Evolutionary conservation across 2,113 vertebrate genomes (phyloP).

Genomic region (Muscicapa adusta): DNA sequence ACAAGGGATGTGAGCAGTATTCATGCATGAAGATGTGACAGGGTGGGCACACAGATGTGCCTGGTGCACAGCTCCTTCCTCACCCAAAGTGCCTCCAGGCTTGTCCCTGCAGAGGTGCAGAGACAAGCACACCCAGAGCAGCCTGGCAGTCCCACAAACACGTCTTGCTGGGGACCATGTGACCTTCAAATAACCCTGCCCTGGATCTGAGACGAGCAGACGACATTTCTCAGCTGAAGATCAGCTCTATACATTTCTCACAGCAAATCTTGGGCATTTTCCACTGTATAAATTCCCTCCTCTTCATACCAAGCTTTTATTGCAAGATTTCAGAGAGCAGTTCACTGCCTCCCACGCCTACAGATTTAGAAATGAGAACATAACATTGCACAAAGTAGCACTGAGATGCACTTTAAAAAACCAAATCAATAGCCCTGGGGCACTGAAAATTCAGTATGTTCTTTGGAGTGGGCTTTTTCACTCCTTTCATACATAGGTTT

Average conservation of each 20-base stretch:
- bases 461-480: neutral
- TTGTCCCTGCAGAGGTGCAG: fast-evolving
- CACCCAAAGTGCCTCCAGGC: fast-evolving
- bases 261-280: constrained; percentile 25
- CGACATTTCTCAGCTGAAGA: neutral
- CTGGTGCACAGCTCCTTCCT: neutral
- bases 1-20: neutral
- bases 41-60: neutral
- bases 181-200: constrained; percentile 30
- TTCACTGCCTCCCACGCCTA: constrained; percentile 30
- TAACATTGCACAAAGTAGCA: constrained; percentile 3
- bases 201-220: neutral
- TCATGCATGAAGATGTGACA: fast-evolving
- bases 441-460: neutral
- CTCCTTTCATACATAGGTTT: neutral
- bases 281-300: constrained; percentile 39
- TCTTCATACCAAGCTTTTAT: constrained; percentile 50
- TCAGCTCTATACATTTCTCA: neutral
- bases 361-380: constrained; percentile 47
- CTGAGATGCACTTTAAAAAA: neutral
- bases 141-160: neutral
- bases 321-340: constrained; percentile 51
- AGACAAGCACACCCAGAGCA: neutral
- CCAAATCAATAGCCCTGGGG: neutral
- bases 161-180: neutral